Percentiles rank a stretch among this genome's conserved stretches.
Conservation (phyloP, 2,888 invertebrate species). For the Trachelus troglodyta region DNA sequence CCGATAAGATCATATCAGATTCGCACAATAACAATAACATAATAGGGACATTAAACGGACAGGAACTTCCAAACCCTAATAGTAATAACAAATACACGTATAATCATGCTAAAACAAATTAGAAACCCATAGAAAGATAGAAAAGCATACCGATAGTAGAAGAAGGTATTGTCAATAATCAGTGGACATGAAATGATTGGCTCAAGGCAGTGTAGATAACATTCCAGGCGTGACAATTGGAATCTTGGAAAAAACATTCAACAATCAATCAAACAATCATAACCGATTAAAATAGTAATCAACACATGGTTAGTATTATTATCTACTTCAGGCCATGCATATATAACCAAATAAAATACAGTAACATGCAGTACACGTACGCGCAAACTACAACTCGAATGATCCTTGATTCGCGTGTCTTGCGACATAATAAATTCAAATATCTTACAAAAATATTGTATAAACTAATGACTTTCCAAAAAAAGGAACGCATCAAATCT, state of each 20-base stretch:
- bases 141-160: constrained; percentile 38
- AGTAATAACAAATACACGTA: neutral
- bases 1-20: neutral
- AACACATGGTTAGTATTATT: neutral
- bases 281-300: neutral
- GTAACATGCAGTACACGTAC: neutral
- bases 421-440: neutral
- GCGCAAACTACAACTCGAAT: neutral
- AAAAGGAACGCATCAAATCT: neutral
- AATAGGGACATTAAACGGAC: neutral
- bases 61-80: neutral
- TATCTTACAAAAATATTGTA: neutral
- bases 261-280: constrained; percentile 24
- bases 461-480: neutral
- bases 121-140: neutral
- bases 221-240: constrained; percentile 59
- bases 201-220: constrained; percentile 62
- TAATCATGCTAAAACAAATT: neutral
- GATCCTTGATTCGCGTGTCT: neutral
- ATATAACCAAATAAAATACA: constrained; percentile 12
- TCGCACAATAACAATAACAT: neutral
- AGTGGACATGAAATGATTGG: constrained; percentile 53
- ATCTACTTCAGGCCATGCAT: constrained; percentile 25
- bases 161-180: constrained; percentile 58
- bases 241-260: constrained; percentile 54